Evolutionary conservation across 2,113 vertebrate genomes (phyloP).

Genomic region (Haemorhous mexicanus): DNA sequence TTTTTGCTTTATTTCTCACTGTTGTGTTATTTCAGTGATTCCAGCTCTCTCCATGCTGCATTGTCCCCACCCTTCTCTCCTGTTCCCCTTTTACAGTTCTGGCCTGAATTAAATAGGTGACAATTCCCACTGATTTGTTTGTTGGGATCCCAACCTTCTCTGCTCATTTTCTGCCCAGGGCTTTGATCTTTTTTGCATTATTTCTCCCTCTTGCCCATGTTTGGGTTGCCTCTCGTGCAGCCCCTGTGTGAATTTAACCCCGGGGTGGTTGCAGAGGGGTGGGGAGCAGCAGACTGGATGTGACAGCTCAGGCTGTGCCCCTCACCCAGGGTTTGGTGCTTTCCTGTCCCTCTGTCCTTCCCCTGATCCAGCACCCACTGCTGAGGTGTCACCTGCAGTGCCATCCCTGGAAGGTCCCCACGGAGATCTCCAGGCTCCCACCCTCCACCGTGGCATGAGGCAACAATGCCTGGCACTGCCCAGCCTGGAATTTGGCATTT

Average conservation of each 20-base stretch:
- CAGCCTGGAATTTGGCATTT: background rate
- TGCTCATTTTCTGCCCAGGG: background rate
- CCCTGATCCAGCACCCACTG: background rate
- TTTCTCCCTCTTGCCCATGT: background rate
- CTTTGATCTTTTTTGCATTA: background rate
- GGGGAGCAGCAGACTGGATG: background rate
- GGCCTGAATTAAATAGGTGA: background rate
- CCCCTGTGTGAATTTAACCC: background rate
- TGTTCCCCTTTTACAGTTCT: background rate
- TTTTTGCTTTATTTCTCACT: background rate
- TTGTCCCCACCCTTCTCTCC: background rate
- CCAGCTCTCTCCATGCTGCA: background rate
- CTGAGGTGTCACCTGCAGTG: background rate
- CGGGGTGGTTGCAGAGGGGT: background rate
- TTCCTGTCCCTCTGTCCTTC: background rate
- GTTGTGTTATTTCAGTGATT: too few relatives aligned
- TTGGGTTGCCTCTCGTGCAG: background rate
- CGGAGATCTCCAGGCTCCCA: background rate
- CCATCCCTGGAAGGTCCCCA: background rate
- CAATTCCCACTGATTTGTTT: background rate
- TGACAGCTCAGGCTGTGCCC: background rate
- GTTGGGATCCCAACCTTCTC: background rate
- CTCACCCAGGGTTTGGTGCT: background rate
- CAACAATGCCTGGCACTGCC: fast-evolving
- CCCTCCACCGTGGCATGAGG: fast-evolving